Conservation (phyloP, 2,888 invertebrate species). For the Sericinus montela region DNA sequence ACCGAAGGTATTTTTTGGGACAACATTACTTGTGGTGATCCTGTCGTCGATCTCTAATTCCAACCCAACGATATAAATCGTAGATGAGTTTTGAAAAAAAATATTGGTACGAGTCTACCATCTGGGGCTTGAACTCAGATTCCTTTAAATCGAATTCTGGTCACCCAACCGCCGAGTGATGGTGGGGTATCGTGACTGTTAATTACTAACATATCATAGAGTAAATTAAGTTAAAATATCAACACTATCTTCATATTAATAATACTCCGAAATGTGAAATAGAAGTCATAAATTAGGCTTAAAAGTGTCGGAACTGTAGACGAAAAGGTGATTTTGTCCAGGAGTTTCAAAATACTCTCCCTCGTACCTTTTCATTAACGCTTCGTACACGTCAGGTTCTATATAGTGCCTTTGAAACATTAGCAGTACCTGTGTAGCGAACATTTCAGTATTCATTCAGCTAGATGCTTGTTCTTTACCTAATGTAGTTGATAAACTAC, state of each 20-base stretch:
- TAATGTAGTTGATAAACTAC: neutral
- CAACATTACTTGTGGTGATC: too few relatives aligned
- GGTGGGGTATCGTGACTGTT: too few relatives aligned
- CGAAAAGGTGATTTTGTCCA: slow-evolving; percentile 15
- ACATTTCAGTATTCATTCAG: slow-evolving; percentile 1
- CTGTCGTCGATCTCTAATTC: too few relatives aligned
- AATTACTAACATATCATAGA: too few relatives aligned
- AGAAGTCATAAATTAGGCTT: slow-evolving; percentile 13
- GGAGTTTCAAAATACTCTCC: slow-evolving; percentile 1
- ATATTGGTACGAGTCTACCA: too few relatives aligned
- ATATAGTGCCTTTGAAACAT: slow-evolving; percentile 10
- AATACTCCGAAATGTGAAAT: slow-evolving; percentile 5
- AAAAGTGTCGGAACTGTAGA: slow-evolving; percentile 1
- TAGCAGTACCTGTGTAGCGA: neutral
- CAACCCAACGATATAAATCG: too few relatives aligned
- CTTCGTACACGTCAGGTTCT: slow-evolving; percentile 1
- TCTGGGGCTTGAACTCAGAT: too few relatives aligned
- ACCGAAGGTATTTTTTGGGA: too few relatives aligned
- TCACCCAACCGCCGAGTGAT: too few relatives aligned
- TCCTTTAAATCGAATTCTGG: too few relatives aligned
- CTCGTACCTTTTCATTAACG: slow-evolving; percentile 11
- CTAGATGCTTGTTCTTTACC: neutral
- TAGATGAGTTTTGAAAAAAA: too few relatives aligned
- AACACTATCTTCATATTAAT: too few relatives aligned
- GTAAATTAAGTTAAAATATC: neutral